phyloP scores from a whole-genome alignment of 2,797 vertebrate genomes.

The Botia kubotai region DNA sequence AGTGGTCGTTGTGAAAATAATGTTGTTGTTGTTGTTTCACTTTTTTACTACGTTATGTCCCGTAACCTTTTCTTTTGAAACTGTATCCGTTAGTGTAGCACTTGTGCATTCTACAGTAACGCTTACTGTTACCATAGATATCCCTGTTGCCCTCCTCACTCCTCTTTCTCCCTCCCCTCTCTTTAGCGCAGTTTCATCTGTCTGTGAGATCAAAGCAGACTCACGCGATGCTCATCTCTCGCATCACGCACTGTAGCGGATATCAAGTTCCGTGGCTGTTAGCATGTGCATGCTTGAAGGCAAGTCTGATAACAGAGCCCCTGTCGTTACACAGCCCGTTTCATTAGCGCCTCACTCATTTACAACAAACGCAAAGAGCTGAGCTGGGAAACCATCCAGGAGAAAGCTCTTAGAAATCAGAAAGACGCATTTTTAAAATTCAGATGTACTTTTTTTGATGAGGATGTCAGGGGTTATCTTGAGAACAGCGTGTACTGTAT shows the following conservation, averaged over 20 bases:
- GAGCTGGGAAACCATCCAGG: conserved; percentile 29
- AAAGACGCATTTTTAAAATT: not conserved
- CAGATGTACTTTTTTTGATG: conserved; percentile 12
- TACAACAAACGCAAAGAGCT: conserved; percentile 7
- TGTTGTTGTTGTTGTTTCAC: not conserved
- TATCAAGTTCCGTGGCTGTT: conserved; percentile 26
- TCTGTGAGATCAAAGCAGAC: conserved; percentile 22
- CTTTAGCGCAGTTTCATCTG: conserved; percentile 3
- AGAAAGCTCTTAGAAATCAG: conserved; percentile 37
- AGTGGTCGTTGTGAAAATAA: not conserved
- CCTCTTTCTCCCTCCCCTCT: not conserved
- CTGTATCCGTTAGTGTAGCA: not conserved
- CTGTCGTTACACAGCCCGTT: conserved; percentile 33
- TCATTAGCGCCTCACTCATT: conserved; percentile 26
- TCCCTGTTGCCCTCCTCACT: not conserved
- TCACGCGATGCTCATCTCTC: not conserved
- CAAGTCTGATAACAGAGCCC: conserved; percentile 20
- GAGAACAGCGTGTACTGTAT: not conserved
- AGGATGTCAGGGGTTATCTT: not conserved
- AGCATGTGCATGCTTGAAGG: conserved; percentile 1
- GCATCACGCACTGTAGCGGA: not conserved
- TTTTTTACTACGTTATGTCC: not conserved
- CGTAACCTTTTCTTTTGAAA: not conserved
- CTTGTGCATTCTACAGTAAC: not conserved
- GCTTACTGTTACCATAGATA: not conserved